These are phyloP conservation scores for Cephalopholis sonnerati DNA, from an alignment of 2,113 vertebrate genomes.

Conservation along the genomic window DNA sequence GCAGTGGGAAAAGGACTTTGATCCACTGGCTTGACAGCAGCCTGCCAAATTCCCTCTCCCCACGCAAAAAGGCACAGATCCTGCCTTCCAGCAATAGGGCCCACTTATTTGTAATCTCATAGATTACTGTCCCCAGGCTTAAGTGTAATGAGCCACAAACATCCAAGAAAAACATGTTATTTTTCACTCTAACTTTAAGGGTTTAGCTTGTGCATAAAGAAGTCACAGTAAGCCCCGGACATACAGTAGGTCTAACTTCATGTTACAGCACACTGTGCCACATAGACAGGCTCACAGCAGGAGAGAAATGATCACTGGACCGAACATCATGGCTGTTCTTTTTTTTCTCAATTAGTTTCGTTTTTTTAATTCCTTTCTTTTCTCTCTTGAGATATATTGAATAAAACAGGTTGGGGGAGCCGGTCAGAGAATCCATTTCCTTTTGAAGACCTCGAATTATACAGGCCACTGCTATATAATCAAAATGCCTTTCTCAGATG, in stretches of 20 bases:
- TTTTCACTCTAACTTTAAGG: constrained; percentile 65
- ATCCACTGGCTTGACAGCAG: constrained; percentile 80
- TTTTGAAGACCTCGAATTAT: constrained; percentile 47
- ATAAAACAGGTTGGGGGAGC: constrained; percentile 16
- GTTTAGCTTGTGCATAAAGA: constrained; percentile 44
- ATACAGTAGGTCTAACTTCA: constrained; percentile 25
- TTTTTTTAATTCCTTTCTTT: background rate
- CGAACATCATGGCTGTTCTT: constrained; percentile 4
- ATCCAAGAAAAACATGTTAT: constrained; percentile 71
- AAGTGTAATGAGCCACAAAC: constrained; percentile 76
- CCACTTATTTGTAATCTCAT: constrained; percentile 78
- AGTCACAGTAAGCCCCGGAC: constrained; percentile 5
- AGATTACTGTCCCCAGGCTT: constrained; percentile 79
- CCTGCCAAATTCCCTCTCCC: constrained; percentile 76
- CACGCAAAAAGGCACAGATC: constrained; percentile 77
- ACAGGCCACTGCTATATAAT: constrained; percentile 51
- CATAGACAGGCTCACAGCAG: background rate
- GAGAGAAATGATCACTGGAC: background rate
- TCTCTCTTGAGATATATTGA: constrained; percentile 25
- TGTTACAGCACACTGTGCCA: constrained; percentile 2
- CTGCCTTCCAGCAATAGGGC: constrained; percentile 70
- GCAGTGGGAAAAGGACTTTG: constrained; percentile 77
- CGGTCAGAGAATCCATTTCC: constrained; percentile 46
- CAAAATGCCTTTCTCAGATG: constrained; percentile 41
- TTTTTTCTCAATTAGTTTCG: constrained; percentile 20